A percentile compares a stretch with the other conserved stretches of the same genome.
phyloP scores from a whole-genome alignment of 2,888 invertebrate species.

The Physocephala rufipes region DNA sequence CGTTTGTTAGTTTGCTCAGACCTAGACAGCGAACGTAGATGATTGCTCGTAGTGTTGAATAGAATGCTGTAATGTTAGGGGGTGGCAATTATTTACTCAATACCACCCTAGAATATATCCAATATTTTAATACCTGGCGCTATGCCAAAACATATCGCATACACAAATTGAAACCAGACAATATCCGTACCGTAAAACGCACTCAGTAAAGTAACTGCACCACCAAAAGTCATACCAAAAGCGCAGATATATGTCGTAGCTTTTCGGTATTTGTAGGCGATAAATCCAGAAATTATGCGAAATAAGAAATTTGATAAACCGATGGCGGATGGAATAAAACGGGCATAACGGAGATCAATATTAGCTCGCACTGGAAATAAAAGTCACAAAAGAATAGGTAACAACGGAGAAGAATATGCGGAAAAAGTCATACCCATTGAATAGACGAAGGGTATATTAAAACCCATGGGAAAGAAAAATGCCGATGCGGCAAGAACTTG shows the following conservation, averaged over 20 bases:
- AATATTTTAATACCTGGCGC: slow-evolving; percentile 52
- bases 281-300: slow-evolving; percentile 53
- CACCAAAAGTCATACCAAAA: slow-evolving; percentile 65
- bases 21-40: slow-evolving; percentile 81
- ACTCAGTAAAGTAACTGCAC: slow-evolving; percentile 70
- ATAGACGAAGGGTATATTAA: slow-evolving; percentile 82
- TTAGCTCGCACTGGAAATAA: slow-evolving; percentile 42
- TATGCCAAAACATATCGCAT: slow-evolving; percentile 54
- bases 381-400: not conserved
- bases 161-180: slow-evolving; percentile 55
- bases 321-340: slow-evolving; percentile 66
- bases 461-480: slow-evolving; percentile 78
- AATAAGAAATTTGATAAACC: slow-evolving; percentile 77
- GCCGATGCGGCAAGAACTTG: slow-evolving; percentile 65
- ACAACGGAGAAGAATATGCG: too few relatives aligned
- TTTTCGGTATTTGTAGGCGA: slow-evolving; percentile 50
- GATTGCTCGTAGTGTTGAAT: slow-evolving; percentile 78
- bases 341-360: slow-evolving; percentile 40
- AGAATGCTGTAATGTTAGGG: slow-evolving; percentile 71
- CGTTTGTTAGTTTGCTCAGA: slow-evolving; percentile 79
- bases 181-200: slow-evolving; percentile 68
- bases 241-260: slow-evolving; percentile 55
- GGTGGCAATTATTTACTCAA: not conserved
- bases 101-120: not conserved
- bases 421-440: slow-evolving; percentile 58